These are phyloP conservation scores for Trichogramma dendrolimi DNA, from an alignment of 2,888 invertebrate genomes.

Conservation along the genomic window DNA sequence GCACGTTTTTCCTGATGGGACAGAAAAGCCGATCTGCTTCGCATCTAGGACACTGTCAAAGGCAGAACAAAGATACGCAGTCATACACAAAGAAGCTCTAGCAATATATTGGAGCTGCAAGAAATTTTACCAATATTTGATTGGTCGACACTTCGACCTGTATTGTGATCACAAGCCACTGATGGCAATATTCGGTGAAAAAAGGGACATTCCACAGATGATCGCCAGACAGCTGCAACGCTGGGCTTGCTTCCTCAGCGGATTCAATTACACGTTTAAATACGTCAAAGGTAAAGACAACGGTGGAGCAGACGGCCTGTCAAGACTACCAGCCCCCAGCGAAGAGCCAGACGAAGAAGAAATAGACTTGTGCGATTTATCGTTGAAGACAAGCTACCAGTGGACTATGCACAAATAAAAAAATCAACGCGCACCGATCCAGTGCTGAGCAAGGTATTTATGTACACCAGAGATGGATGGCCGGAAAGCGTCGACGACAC, in stretches of 20 bases:
- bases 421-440: slow-evolving; percentile 11
- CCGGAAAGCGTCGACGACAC: slow-evolving; percentile 6
- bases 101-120: slow-evolving; percentile 12
- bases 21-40: slow-evolving; percentile 9
- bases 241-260: slow-evolving; percentile 18
- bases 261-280: slow-evolving; percentile 18
- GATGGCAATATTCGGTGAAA: slow-evolving; percentile 27
- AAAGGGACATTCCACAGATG: too few relatives aligned
- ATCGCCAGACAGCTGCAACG: too few relatives aligned
- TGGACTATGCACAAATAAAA: slow-evolving; percentile 9
- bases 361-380: too few relatives aligned
- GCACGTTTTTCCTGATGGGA: slow-evolving; percentile 2
- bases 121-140: slow-evolving; percentile 12
- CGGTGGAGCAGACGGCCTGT: slow-evolving; percentile 22
- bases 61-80: slow-evolving; percentile 10
- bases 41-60: neutral
- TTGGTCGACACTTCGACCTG: slow-evolving; percentile 11
- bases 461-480: slow-evolving; percentile 22
- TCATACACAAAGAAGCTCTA: slow-evolving; percentile 13
- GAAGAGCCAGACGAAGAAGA: neutral
- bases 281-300: slow-evolving; percentile 23
- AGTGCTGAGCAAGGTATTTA: slow-evolving; percentile 22
- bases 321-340: slow-evolving; percentile 15
- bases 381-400: slow-evolving; percentile 9
- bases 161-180: slow-evolving; percentile 14